phyloP scores from a whole-genome alignment of 2,113 vertebrate species.

The Urocynchramus pylzowi region DNA sequence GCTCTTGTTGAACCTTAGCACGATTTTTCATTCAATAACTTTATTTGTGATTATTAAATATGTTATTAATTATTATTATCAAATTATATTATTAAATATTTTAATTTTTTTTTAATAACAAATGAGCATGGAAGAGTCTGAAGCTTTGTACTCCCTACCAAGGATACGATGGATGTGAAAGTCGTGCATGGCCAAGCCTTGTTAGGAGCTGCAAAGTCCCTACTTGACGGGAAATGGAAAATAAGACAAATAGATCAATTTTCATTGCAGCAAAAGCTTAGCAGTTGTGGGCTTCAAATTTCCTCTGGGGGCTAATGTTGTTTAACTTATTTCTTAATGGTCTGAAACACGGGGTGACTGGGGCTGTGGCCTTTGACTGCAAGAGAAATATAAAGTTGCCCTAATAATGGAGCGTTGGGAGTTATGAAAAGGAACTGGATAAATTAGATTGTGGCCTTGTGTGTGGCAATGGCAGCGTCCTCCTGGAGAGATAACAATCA shows the following conservation, averaged over 20 bases:
- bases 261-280: conserved; percentile 39
- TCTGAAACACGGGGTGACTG: neutral
- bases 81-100: too few species aligned
- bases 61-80: too few species aligned
- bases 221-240: neutral
- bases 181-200: neutral
- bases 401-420: conserved; percentile 16
- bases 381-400: conserved; percentile 24
- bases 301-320: conserved; percentile 51
- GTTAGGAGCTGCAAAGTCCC: neutral
- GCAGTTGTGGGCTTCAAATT: conserved; percentile 18
- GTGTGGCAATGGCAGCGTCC: neutral
- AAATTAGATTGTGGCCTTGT: neutral
- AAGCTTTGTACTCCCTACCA: neutral
- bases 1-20: neutral
- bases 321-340: conserved; percentile 59
- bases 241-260: conserved; percentile 55
- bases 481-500: neutral
- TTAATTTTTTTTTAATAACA: neutral
- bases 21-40: neutral
- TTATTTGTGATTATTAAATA: too few species aligned
- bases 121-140: neutral
- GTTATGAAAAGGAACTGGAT: conserved; percentile 16
- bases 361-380: conserved; percentile 16
- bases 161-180: neutral